Evolutionary conservation across 2,113 vertebrate genomes (phyloP).

Genomic region (Todiramphus saurophagus): DNA sequence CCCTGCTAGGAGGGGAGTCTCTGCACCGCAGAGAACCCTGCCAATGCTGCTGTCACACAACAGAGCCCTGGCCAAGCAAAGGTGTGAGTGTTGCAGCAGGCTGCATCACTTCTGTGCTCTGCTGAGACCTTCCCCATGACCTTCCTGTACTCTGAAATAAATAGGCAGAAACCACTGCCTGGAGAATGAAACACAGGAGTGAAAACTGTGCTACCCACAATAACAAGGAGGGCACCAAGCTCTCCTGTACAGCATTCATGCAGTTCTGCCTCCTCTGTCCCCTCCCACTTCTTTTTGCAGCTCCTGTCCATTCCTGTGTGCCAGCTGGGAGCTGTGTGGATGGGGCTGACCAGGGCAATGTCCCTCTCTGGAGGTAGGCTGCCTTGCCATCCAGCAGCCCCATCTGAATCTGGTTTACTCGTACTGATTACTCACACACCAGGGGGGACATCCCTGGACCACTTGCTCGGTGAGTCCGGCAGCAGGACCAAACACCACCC

Average conservation of each 20-base stretch:
- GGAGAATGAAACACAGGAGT: neutral
- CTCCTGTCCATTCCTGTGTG: neutral
- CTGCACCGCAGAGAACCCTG: neutral
- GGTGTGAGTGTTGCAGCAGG: neutral
- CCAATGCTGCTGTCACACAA: neutral
- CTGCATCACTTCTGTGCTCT: accelerated
- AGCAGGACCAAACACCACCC: neutral
- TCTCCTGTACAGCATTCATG: neutral
- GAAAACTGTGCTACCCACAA: neutral
- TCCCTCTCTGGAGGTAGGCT: neutral
- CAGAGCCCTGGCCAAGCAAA: neutral
- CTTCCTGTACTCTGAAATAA: neutral
- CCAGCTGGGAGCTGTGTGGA: neutral
- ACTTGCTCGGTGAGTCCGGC: neutral
- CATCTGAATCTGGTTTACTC: neutral
- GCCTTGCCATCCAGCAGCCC: accelerated
- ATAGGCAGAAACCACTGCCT: neutral
- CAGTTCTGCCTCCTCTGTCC: neutral
- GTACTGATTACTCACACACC: neutral
- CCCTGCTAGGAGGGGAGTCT: neutral
- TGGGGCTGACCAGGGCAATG: neutral
- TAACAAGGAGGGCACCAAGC: accelerated
- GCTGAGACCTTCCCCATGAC: neutral
- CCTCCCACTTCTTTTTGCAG: neutral
- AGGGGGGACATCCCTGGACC: too few species aligned